Evolutionary conservation across 2,797 vertebrate genomes (phyloP).

Genomic region (Discoglossus pictus): DNA sequence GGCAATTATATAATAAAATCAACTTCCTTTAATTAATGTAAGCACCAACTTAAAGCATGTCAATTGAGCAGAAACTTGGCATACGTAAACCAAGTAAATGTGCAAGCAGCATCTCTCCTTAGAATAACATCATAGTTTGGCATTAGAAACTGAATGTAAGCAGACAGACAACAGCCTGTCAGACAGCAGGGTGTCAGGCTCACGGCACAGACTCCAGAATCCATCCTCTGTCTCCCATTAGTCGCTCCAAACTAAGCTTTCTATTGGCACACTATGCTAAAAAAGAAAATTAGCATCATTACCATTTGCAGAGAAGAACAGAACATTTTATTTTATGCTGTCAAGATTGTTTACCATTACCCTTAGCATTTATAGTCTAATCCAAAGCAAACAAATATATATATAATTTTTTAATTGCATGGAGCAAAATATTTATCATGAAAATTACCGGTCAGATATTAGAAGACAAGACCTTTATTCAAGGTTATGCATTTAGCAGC

Average conservation of each 20-base stretch:
- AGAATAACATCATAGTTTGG: not conserved
- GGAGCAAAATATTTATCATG: no score
- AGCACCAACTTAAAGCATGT: no score
- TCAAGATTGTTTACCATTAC: not conserved
- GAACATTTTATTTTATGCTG: conserved; percentile 19
- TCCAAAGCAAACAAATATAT: not conserved
- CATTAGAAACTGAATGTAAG: not conserved
- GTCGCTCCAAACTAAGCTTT: conserved; percentile 13
- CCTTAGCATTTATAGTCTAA: not conserved
- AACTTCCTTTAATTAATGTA: no score
- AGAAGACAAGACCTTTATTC: not conserved
- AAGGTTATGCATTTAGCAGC: not conserved
- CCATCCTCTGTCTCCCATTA: not conserved
- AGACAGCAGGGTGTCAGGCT: conserved; percentile 25
- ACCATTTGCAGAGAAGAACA: conserved; percentile 24
- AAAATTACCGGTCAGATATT: not conserved
- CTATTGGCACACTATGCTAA: conserved; percentile 8
- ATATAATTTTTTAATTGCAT: no score
- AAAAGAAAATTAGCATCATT: conserved; percentile 22
- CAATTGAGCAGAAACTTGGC: no score
- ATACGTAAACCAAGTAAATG: not conserved
- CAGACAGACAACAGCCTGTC: conserved; percentile 21
- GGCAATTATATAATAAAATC: no score
- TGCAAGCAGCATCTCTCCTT: not conserved
- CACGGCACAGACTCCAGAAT: conserved; percentile 8